Conservation (phyloP, 2,797 vertebrate genomes). For the Rallus crepitans region DNA sequence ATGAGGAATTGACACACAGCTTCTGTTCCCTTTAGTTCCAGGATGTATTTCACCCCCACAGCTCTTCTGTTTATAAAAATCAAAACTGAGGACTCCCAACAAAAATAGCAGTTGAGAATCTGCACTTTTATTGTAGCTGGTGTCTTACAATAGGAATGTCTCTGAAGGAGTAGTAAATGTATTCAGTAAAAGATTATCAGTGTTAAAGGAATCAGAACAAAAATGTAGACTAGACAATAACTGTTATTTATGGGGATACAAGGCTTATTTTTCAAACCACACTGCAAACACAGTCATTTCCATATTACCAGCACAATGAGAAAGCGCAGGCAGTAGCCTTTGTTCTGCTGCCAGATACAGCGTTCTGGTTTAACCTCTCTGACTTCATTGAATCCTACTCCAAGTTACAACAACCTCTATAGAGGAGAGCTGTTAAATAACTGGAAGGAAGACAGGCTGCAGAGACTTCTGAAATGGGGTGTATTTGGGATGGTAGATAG, state of each 20-base stretch:
- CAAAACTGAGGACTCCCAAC: not conserved
- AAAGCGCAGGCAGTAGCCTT: not conserved
- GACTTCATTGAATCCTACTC: not conserved
- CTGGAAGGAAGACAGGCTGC: not conserved
- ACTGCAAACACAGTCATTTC: not conserved
- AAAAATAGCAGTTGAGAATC: not conserved
- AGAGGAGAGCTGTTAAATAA: not conserved
- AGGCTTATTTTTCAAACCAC: not conserved
- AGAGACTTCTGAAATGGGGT: not conserved
- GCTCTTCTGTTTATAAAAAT: not conserved
- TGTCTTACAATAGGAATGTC: not conserved
- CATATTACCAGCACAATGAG: not conserved
- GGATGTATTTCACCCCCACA: not conserved
- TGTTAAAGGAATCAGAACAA: not conserved
- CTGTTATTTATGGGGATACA: not conserved
- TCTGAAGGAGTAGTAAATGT: not conserved
- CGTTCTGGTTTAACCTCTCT: not conserved
- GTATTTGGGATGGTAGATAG: not conserved
- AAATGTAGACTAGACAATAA: not conserved
- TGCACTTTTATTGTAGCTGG: not conserved
- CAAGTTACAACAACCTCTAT: not conserved
- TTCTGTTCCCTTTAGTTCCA: not conserved
- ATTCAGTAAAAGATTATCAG: not conserved
- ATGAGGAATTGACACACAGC: not conserved
- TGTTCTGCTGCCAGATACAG: not conserved